phyloP scores from a whole-genome alignment of 2,113 vertebrate species.

The Microtus richardsoni region DNA sequence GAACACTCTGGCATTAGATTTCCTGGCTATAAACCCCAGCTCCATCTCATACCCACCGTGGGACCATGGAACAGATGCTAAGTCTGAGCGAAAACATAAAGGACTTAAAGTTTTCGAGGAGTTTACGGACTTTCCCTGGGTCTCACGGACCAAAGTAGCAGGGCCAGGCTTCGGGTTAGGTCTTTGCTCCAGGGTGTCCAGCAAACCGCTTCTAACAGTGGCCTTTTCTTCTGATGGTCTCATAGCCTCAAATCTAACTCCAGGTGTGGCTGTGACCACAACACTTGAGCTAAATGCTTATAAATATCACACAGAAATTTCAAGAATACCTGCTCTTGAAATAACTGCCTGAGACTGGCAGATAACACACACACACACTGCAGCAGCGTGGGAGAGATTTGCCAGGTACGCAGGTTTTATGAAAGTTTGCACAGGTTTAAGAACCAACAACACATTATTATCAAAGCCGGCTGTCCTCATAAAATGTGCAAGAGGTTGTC shows the following conservation, averaged over 20 bases:
- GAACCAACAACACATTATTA: not conserved
- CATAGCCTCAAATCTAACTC: not conserved
- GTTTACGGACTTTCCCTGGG: not conserved
- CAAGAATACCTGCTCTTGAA: not conserved
- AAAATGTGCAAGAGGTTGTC: not conserved
- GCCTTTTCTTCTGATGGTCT: not conserved
- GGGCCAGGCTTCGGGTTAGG: not conserved
- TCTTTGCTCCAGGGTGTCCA: not conserved
- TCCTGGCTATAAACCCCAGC: not conserved
- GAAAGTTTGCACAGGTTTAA: not conserved
- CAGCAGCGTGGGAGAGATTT: not conserved
- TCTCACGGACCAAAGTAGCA: not conserved
- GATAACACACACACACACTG: not conserved
- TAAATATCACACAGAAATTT: not conserved
- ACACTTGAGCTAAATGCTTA: not conserved
- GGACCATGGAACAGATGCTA: not conserved
- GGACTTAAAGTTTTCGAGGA: not conserved
- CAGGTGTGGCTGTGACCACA: not conserved
- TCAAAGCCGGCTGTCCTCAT: not conserved
- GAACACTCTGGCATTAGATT: not conserved
- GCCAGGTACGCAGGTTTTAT: not conserved
- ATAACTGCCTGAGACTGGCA: not conserved
- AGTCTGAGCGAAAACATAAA: not conserved
- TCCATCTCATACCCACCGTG: not conserved
- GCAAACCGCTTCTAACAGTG: not conserved